A percentile compares a stretch with the other conserved stretches of the same genome.
Evolutionary conservation across 2,888 invertebrate genomes (phyloP).

Genomic region (Nemotelus pantherinus): DNA sequence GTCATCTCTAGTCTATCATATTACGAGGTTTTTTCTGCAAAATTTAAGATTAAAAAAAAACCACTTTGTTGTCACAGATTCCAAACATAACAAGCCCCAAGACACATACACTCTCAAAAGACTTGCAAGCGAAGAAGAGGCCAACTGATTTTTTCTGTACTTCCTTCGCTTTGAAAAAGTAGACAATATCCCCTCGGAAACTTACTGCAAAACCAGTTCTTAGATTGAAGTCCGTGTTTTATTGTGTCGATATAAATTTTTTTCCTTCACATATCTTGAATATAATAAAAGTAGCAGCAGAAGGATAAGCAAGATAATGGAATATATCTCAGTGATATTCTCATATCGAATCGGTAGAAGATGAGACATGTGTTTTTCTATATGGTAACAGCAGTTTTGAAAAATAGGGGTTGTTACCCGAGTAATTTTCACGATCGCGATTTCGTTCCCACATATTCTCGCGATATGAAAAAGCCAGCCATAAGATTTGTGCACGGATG

Average conservation of each 20-base stretch:
- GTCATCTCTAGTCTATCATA: no score
- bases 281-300: conserved; percentile 7
- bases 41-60: no score
- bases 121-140: no score
- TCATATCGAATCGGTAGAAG: conserved; percentile 11
- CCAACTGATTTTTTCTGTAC: neutral
- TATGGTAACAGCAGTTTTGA: neutral
- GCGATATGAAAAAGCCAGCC: neutral
- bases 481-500: no score
- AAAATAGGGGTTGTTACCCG: neutral
- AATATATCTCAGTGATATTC: conserved; percentile 13
- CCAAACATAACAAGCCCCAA: no score
- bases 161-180: neutral
- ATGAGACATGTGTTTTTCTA: neutral
- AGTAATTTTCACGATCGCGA: neutral
- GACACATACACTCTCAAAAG: no score
- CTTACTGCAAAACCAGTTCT: conserved; percentile 17
- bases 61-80: no score
- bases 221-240: neutral
- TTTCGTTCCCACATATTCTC: conserved; percentile 2
- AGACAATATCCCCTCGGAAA: neutral
- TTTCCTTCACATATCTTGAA: neutral
- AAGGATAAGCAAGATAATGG: neutral
- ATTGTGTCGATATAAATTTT: conserved; percentile 7
- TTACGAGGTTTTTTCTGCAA: no score